Base-by-base conservation (phyloP, 92 coral and sea anemone genomes). In the Meandrina meandrites region DNA sequence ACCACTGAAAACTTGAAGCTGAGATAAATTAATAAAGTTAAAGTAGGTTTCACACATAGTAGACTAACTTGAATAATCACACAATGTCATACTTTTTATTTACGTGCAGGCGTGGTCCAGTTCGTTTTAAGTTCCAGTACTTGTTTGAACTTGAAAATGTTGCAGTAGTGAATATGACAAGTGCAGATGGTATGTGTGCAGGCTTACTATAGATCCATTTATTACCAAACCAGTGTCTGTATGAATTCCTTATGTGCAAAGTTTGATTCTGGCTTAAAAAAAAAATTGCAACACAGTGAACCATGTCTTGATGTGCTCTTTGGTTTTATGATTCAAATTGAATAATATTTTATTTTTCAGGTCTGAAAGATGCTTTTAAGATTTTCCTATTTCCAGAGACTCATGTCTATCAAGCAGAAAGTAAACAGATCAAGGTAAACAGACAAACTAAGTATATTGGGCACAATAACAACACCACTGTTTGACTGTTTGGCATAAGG, bases 91-190 rank as follows among this genome's bases (percentile, higher is more conserved):
- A 8, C 53, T 66, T 64, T n/a, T 66, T 66, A 64, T 64, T 8
- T 64, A 27, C 32, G 0, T 66, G 71, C 57, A 96, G 98, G 80
- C 94, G 98, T 70, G 98, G 98, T 40, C 98, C 98, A 34, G 96
- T 96, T 22, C 98, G 98, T 48, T 96, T 91, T 86, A 96, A 96
- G 91, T 93, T 94, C 75, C 96, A 92, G 69, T 81, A 93, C 15
- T 88, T 96, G 81, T 96, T 92, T 89, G 98, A 96, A 86, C 94
- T 96, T 56, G 98, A 96, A 85, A 96, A 96, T 88, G 96, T 96
- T 83, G 98, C 98, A 66, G 98, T 94, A 57, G 98, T 95, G 53
- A 94, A 96, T 90, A 92, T 96, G 82, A 89, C 93, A 42, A 94
- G 95, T 83, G 91, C 96, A 40, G 98, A 94, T 79, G 98, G 98